Base-by-base conservation (phyloP, 2,888 invertebrate species). In the Chloroclystis v-ata region DNA sequence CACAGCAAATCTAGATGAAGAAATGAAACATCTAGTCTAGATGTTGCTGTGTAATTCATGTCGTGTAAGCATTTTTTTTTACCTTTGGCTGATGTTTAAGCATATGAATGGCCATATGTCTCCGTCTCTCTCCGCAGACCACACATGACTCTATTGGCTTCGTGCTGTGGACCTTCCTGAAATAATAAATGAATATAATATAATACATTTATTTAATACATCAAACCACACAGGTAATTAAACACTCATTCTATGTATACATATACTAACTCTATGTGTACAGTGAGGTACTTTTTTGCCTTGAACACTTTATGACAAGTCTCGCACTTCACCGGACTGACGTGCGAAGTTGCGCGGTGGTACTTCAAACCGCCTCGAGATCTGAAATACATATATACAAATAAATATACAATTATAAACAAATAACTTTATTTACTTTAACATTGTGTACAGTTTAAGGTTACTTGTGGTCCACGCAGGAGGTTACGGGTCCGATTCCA, bases 71-170 rank as follows among this genome's bases (percentile, higher is more conserved):
- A n/a, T n/a, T n/a, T n/a, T n/a, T n/a, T n/a, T n/a, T 6, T 45
- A 50, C 50, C 50, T 50, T 50, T 0, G 29, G 37, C 2, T 47
- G 37, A 11, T 50, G 50, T 20, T 43, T 43, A 11, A 45, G 30
- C 50, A 50, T 50, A 28, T 50, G 50, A 1, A 42, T 43, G 8
- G 46, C 46, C 43, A 50, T 39, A 9, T 50, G 46, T 1, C 39
- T 13, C 0, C 46, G 16, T 13, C 28, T 25, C 2, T 38, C 50
- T 9, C 50, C 50, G 30, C 50, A 50, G 7, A 50, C 32, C 11
- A 8, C 26, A 10, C 50, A 50, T 28, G 39, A 28, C 6, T 30
- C 28, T 4, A 42, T 9, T 6, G 46, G 39, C 12, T 46, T 43
- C 1, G 25, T 4, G 6, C 39, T 43, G 35, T 50, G 50, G 1